These are phyloP conservation scores for Mycalesis mineus DNA, from an alignment of 2,888 invertebrate genomes.

Conservation along the genomic window DNA sequence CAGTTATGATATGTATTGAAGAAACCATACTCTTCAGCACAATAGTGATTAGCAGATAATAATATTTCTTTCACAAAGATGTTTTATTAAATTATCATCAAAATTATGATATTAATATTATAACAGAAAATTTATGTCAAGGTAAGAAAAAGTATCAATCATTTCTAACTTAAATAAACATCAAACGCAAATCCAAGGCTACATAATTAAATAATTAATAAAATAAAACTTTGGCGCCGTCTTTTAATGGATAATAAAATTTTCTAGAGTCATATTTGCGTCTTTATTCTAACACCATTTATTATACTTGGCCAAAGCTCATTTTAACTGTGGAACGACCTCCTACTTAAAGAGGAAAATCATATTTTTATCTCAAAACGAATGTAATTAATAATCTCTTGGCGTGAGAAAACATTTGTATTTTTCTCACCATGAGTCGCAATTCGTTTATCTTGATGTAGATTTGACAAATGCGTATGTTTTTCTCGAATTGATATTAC, in stretches of 20 bases:
- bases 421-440: slow-evolving; percentile 70
- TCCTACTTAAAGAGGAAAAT: neutral
- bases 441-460: slow-evolving; percentile 53
- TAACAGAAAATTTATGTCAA: too few relatives aligned
- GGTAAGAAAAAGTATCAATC: too few relatives aligned
- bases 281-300: slow-evolving; percentile 32
- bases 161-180: neutral
- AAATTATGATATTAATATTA: too few relatives aligned
- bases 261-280: neutral
- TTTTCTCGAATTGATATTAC: slow-evolving; percentile 16
- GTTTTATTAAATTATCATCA: too few relatives aligned
- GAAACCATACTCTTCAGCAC: too few relatives aligned
- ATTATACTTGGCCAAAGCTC: slow-evolving; percentile 39
- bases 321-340: slow-evolving; percentile 37
- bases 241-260: too few relatives aligned
- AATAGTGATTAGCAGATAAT: too few relatives aligned
- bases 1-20: too few relatives aligned
- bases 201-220: neutral
- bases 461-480: slow-evolving; percentile 34
- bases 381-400: slow-evolving; percentile 67
- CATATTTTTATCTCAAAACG: slow-evolving; percentile 55
- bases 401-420: slow-evolving; percentile 56
- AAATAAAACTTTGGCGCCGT: too few relatives aligned
- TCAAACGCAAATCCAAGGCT: neutral
- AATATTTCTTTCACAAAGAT: too few relatives aligned